A percentile compares a stretch with the other conserved stretches of the same genome.
phyloP scores from a whole-genome alignment of 2,888 invertebrate species.

The Theretra japonica region DNA sequence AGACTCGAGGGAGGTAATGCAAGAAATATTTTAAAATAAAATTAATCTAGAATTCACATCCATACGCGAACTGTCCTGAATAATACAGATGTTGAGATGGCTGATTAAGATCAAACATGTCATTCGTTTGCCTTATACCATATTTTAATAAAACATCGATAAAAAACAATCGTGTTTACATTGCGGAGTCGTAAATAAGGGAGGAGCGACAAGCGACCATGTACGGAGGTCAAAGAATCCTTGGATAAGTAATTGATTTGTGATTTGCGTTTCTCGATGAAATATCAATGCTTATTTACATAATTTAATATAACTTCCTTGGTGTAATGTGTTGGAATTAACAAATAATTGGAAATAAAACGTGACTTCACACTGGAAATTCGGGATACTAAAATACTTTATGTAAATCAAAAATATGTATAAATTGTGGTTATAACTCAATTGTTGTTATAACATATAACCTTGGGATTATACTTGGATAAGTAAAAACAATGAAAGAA shows the following conservation, averaged over 20 bases:
- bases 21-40: neutral
- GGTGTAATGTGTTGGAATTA: too few species aligned
- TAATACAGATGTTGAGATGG: neutral
- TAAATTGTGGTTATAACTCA: too few species aligned
- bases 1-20: neutral
- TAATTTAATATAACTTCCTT: neutral
- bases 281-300: neutral
- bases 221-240: neutral
- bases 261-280: neutral
- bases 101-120: conserved; percentile 1
- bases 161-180: conserved; percentile 6
- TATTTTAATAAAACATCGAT: neutral
- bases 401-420: too few species aligned
- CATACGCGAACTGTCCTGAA: conserved; percentile 7
- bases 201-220: neutral
- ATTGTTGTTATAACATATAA: too few species aligned
- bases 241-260: conserved; percentile 1
- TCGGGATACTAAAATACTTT: too few species aligned
- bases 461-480: too few species aligned
- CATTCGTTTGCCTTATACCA: neutral
- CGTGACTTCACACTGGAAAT: too few species aligned
- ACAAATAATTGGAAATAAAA: too few species aligned
- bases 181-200: neutral
- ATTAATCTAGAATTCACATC: conserved; percentile 6
- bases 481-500: too few species aligned